Percentiles rank a stretch among this genome's conserved stretches.
Evolutionary conservation across 2,888 invertebrate species (phyloP).

Genomic region (Phalangium opilio): DNA sequence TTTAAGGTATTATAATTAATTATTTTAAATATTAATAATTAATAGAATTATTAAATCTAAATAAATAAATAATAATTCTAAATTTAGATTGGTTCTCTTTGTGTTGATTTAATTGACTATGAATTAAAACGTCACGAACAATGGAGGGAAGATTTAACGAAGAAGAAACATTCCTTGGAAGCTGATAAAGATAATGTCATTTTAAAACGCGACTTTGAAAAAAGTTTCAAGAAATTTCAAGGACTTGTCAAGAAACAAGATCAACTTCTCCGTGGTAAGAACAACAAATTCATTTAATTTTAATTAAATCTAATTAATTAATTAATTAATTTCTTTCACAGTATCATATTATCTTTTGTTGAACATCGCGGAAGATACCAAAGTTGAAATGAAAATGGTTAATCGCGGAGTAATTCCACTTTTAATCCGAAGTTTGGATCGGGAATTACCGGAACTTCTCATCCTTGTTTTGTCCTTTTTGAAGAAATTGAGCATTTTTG

Average conservation of each 20-base stretch:
- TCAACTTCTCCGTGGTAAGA: constrained; percentile 54
- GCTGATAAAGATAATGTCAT: constrained; percentile 27
- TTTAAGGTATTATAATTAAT: constrained; percentile 64
- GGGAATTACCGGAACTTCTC: constrained; percentile 75
- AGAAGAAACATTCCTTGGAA: constrained; percentile 27
- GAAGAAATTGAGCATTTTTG: constrained; percentile 83
- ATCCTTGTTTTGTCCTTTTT: constrained; percentile 82
- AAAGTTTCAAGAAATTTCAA: constrained; percentile 55
- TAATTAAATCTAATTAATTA: not conserved
- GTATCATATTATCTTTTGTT: constrained; percentile 82
- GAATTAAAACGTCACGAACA: constrained; percentile 84
- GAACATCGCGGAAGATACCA: constrained; percentile 88
- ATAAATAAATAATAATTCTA: too few relatives aligned
- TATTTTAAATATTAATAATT: not conserved
- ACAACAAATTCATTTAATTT: constrained; percentile 1
- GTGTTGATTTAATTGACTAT: constrained; percentile 90
- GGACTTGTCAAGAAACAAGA: constrained; percentile 82
- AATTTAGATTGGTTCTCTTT: constrained; percentile 73
- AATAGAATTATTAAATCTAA: constrained; percentile 14
- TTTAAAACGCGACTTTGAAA: constrained; percentile 58
- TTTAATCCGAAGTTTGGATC: constrained; percentile 70
- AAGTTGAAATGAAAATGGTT: constrained; percentile 93
- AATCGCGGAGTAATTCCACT: constrained; percentile 78
- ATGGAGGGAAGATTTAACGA: constrained; percentile 46
- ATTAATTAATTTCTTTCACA: constrained; percentile 27